Evolutionary conservation across 2,888 invertebrate genomes (phyloP).

Genomic region (Parnassius mnemosyne): DNA sequence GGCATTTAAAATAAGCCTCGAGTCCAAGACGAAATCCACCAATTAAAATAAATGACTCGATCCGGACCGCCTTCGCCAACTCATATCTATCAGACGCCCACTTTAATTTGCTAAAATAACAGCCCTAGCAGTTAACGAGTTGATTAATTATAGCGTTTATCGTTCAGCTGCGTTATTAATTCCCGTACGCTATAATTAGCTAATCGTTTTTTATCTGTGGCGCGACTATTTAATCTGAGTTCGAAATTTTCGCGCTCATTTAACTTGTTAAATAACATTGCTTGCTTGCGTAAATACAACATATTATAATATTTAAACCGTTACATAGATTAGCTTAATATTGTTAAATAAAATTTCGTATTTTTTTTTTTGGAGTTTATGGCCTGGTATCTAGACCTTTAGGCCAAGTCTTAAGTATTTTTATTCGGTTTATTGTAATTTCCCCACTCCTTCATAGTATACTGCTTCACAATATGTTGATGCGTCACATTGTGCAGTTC

Average conservation of each 20-base stretch:
- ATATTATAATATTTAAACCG: too few relatives aligned
- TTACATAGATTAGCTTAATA: too few relatives aligned
- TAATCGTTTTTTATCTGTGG: constrained; percentile 25
- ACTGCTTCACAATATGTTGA: too few relatives aligned
- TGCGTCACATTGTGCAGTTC: too few relatives aligned
- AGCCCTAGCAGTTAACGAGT: constrained; percentile 46
- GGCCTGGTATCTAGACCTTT: too few relatives aligned
- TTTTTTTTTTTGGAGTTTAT: too few relatives aligned
- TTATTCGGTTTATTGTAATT: too few relatives aligned
- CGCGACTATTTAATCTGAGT: constrained; percentile 19
- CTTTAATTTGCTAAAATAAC: constrained; percentile 57
- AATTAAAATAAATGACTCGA: constrained; percentile 64
- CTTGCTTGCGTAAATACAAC: neutral
- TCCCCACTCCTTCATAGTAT: too few relatives aligned
- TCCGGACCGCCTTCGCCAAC: constrained; percentile 47
- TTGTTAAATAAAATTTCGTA: too few relatives aligned
- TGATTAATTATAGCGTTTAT: constrained; percentile 33
- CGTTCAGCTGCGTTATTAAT: constrained; percentile 31
- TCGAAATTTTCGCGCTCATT: constrained; percentile 14
- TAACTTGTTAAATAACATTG: neutral
- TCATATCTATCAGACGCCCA: constrained; percentile 51
- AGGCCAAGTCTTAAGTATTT: too few relatives aligned
- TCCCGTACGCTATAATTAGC: constrained; percentile 26
- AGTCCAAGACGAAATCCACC: constrained; percentile 39
- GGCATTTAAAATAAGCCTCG: constrained; percentile 4